Percentiles rank a stretch among this genome's conserved stretches.
Conservation (phyloP, 2,113 vertebrate species). For the Penelope pileata region DNA sequence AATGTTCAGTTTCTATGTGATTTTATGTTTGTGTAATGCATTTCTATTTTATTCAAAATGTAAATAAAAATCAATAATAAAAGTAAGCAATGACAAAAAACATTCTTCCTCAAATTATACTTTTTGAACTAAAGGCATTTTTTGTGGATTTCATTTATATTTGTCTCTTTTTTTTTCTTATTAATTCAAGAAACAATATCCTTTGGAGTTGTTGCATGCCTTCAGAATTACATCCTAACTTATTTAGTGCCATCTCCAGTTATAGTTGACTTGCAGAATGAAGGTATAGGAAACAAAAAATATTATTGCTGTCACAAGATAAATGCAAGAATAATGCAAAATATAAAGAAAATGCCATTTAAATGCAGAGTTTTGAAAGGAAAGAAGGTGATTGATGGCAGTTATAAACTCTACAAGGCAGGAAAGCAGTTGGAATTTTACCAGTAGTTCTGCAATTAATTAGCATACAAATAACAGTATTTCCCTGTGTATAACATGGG, state of each 20-base stretch:
- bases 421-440: slow-evolving; percentile 15
- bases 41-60: background rate
- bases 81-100: background rate
- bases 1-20: background rate
- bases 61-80: background rate
- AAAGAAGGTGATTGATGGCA: slow-evolving; percentile 22
- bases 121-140: background rate
- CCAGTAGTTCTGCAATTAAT: slow-evolving; percentile 42
- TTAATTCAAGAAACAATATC: slow-evolving; percentile 56
- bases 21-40: background rate
- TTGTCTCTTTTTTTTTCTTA: slow-evolving; percentile 48
- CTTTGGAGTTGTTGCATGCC: slow-evolving; percentile 14
- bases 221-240: slow-evolving; percentile 48
- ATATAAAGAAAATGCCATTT: slow-evolving; percentile 34
- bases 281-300: slow-evolving; percentile 35
- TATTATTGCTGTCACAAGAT: slow-evolving; percentile 47
- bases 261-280: slow-evolving; percentile 34
- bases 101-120: background rate
- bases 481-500: background rate
- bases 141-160: slow-evolving; percentile 18
- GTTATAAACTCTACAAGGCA: slow-evolving; percentile 25
- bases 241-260: slow-evolving; percentile 43
- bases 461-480: slow-evolving; percentile 55
- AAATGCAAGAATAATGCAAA: slow-evolving; percentile 46
- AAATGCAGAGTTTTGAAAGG: slow-evolving; percentile 26